phyloP scores from a whole-genome alignment of 2,113 vertebrate genomes.

The Boulengeromyrus knoepffleri region DNA sequence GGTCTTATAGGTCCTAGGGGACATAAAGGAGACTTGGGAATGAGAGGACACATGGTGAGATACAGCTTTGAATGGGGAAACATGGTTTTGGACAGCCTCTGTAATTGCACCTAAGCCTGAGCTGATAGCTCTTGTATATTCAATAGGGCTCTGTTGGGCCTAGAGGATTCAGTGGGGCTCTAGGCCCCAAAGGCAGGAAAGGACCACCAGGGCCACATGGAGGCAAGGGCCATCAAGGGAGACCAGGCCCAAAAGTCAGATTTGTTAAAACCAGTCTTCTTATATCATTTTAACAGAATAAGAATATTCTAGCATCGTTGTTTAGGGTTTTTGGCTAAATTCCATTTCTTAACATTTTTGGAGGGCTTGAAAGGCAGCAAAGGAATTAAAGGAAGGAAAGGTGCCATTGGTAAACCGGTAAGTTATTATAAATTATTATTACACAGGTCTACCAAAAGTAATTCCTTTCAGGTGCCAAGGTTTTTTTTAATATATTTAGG shows the following conservation, averaged over 20 bases:
- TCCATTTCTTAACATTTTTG: conserved; percentile 16
- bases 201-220: conserved; percentile 50
- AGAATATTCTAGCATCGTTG: background rate
- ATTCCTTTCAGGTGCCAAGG: too few relatives aligned
- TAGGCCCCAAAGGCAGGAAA: conserved; percentile 47
- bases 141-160: conserved; percentile 45
- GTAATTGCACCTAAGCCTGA: background rate
- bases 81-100: background rate
- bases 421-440: conserved; percentile 30
- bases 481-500: too few relatives aligned
- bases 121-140: conserved; percentile 1
- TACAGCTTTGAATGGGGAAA: background rate
- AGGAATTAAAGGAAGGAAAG: conserved; percentile 51
- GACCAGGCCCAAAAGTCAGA: conserved; percentile 48
- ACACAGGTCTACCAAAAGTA: too few relatives aligned
- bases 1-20: conserved; percentile 42
- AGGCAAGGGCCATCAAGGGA: conserved; percentile 44
- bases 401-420: conserved; percentile 47
- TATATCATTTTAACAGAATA: background rate
- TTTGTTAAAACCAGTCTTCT: background rate
- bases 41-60: conserved; percentile 42
- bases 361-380: conserved; percentile 42
- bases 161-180: conserved; percentile 40
- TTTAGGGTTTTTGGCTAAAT: background rate
- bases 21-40: conserved; percentile 46